Conservation (phyloP, 2,113 vertebrate species). For the Hippocampus barbouri region DNA sequence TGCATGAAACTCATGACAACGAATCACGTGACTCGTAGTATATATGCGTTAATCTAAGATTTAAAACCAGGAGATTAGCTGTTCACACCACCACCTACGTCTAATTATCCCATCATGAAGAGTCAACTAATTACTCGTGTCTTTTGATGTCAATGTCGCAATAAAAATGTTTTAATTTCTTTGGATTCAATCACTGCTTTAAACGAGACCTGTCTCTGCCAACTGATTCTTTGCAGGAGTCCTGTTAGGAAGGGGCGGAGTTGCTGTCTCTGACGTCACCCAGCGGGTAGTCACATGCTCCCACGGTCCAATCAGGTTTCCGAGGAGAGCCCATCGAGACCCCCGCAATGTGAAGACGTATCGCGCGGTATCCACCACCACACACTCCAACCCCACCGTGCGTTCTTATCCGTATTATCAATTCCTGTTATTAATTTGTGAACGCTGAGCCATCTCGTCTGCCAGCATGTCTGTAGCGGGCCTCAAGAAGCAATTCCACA, state of each 20-base stretch:
- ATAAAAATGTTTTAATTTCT: no score
- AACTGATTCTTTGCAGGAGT: not conserved
- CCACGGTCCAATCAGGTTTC: not conserved
- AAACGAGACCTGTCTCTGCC: not conserved
- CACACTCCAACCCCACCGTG: not conserved
- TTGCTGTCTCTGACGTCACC: not conserved
- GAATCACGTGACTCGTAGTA: constrained; percentile 1
- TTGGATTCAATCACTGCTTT: not conserved
- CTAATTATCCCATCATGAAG: not conserved
- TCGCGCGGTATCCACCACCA: not conserved
- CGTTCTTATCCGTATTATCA: not conserved
- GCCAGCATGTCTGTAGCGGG: constrained; percentile 82
- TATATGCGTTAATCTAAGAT: not conserved
- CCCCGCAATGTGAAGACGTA: not conserved
- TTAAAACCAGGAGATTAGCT: not conserved
- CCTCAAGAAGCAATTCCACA: constrained; percentile 86
- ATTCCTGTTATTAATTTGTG: not conserved
- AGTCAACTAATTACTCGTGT: not conserved
- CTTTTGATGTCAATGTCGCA: not conserved
- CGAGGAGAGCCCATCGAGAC: not conserved
- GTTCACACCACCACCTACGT: not conserved
- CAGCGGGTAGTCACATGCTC: not conserved
- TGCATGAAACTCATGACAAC: not conserved
- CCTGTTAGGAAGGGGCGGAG: not conserved
- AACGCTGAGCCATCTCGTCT: constrained; percentile 1